Base-by-base conservation (phyloP, 2,113 vertebrate genomes). In the Eretmochelys imbricata region DNA sequence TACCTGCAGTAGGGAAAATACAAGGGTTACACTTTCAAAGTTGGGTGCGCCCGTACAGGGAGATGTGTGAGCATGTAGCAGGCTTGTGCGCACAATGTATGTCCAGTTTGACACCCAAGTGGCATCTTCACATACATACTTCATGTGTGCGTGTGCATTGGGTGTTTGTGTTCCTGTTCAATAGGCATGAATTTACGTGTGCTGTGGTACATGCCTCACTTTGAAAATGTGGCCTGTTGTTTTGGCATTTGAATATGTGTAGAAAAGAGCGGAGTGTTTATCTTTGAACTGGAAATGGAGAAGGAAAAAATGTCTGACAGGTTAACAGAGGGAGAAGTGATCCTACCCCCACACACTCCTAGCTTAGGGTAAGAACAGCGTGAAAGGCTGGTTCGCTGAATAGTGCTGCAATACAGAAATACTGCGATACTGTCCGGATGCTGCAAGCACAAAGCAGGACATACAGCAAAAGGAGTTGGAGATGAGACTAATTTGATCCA, bases 121-220 rank as follows among this genome's bases (percentile, higher is more conserved):
- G 35, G 65, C 35, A 69, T 69, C 10, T 19, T 69, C 17, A 38
- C 78, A 29, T 38, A 13, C 1, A 1, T 2, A 42, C 0, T 0
- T 2, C 12, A 3, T 0, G 50, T 5, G 31, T 72, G 14, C 5
- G 11, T 1, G 0, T 6, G 4, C 0, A 0, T 17, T 1, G 29
- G 24, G 0, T 2, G n/a, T 3, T 35, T 6, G 25, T 13, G 38
- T 46, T 25, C 25, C 27, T 6, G 25, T 27, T 76, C 48, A 42
- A 14, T 76, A 38, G 38, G 17, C 65, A n/a, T 38, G 65, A 69
- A 69, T 69, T 38, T 20, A 69, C n/a, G 17, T 9, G n/a, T 38
- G 35, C 35, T 5, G 35, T 69, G 38, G n/a, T 17, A n/a, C 65
- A 38, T 65, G 31, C 14, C 31, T 65, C 17, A 22, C 17, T n/a